Base-by-base conservation (phyloP, 2,888 invertebrate genomes). In the Schrankia costaestrigalis region DNA sequence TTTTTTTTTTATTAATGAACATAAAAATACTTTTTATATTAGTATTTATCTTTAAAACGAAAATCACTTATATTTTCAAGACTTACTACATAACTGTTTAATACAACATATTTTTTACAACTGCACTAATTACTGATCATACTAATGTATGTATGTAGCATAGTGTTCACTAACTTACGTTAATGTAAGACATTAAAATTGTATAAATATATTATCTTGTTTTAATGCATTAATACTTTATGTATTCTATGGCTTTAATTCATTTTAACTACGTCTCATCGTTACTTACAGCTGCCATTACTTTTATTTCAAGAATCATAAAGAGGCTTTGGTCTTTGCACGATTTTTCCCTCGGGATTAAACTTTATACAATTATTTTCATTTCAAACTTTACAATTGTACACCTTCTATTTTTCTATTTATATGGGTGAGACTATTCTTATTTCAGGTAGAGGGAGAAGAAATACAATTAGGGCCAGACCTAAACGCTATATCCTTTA, bases 361-460 rank as follows among this genome's bases (percentile, higher is more conserved):
- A 52, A 40, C 57, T 63, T 54, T 46, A 56, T 51, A 37, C 50
- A 56, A 50, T 31, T 39, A 28, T 41, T 38, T 42, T 29, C 37
- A 42, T 50, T 44, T 35, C 32, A 30, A 51, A 37, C 30, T 41
- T 46, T 41, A 31, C 53, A 13, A 55, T 57, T 63, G 60, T 51
- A 43, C 46, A 54, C 52, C 45, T 19, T 60, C 46, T 69, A 58
- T 62, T 71, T 69, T 76, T 78, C 78, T 78, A 46, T 78, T 78
- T 82, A 77, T 80, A 88, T 81, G 88, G 88, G 87, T 84, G 82
- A 88, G 88, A 83, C 71, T 63, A 78, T 81, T 89, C 85, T 87
- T 75, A 81, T 89, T 89, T 84, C 89, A 89, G 89, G 87, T 85
- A 78, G 79, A 80, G 80, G 88, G 81, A 73, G 88, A 89, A 80